Percentiles rank a stretch among this genome's conserved stretches.
Evolutionary conservation across 2,888 invertebrate species (phyloP).

Genomic region (Eremobia ochroleuca): DNA sequence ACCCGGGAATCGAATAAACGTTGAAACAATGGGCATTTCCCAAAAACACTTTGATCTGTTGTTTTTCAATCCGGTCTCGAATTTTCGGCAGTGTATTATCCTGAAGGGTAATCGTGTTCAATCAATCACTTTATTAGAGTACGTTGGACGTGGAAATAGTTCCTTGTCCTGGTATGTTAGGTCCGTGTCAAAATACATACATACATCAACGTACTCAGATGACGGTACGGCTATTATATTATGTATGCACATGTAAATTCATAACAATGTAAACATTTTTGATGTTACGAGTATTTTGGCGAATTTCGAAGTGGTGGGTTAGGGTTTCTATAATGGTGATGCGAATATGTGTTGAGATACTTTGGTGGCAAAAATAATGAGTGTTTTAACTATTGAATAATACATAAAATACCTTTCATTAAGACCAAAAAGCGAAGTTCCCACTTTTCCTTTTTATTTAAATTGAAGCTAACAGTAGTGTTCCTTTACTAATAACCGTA

Average conservation of each 20-base stretch:
- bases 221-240: constrained; percentile 37
- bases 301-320: constrained; percentile 13
- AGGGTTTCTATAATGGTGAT: constrained; percentile 2
- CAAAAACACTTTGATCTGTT: constrained; percentile 59
- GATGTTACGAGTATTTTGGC: constrained; percentile 16
- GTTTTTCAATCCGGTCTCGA: constrained; percentile 66
- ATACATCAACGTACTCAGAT: constrained; percentile 41
- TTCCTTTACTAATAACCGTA: not conserved
- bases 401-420: not conserved
- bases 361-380: constrained; percentile 2
- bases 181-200: constrained; percentile 54
- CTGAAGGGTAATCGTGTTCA: constrained; percentile 62
- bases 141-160: constrained; percentile 55
- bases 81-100: constrained; percentile 53
- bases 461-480: not conserved
- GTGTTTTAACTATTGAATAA: not conserved
- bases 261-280: constrained; percentile 49
- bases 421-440: not conserved
- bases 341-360: constrained; percentile 9
- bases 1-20: constrained; percentile 44
- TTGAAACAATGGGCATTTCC: constrained; percentile 48
- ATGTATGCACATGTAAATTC: constrained; percentile 58
- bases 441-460: not conserved
- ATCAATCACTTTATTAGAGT: constrained; percentile 66
- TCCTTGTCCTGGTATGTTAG: constrained; percentile 50